Percentiles rank a stretch among this genome's conserved stretches.
Evolutionary conservation across 2,797 vertebrate species (phyloP).

Genomic region (Darevskia mixta): DNA sequence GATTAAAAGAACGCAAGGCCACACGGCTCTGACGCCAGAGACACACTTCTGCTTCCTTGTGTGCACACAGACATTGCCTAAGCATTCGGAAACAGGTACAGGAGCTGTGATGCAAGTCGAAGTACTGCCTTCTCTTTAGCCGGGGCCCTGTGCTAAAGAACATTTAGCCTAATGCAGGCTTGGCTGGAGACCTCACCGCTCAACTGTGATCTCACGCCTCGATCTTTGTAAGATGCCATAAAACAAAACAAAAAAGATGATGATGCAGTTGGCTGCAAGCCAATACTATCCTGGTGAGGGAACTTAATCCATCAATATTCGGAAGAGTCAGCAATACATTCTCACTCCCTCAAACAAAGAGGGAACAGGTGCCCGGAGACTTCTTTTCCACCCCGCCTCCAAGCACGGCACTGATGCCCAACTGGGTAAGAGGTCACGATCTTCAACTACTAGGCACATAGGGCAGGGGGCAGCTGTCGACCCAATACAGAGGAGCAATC

Average conservation of each 20-base stretch:
- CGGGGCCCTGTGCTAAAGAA: not conserved
- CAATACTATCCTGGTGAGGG: not conserved
- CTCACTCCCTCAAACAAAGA: not conserved
- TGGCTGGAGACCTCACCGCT: not conserved
- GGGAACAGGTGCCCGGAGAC: not conserved
- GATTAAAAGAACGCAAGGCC: not conserved
- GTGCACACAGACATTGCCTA: not conserved
- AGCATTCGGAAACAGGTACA: not conserved
- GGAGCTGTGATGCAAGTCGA: not conserved
- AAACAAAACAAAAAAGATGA: not conserved
- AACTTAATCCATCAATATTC: not conserved
- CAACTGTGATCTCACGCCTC: not conserved
- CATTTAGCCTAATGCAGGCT: not conserved
- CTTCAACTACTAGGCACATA: slow-evolving; percentile 1
- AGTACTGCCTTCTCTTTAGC: not conserved
- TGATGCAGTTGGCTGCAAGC: not conserved
- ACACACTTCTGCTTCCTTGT: not conserved
- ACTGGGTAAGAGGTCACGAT: not conserved
- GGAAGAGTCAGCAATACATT: not conserved
- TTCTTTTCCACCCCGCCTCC: not conserved
- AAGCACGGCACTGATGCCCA: not conserved
- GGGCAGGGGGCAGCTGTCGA: slow-evolving; percentile 1
- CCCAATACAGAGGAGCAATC: not conserved
- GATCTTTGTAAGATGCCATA: not conserved
- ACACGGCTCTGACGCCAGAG: not conserved